These are phyloP conservation scores for Pollicipes pollicipes DNA, from an alignment of 1,140 invertebrate genomes.

Conservation along the genomic window DNA sequence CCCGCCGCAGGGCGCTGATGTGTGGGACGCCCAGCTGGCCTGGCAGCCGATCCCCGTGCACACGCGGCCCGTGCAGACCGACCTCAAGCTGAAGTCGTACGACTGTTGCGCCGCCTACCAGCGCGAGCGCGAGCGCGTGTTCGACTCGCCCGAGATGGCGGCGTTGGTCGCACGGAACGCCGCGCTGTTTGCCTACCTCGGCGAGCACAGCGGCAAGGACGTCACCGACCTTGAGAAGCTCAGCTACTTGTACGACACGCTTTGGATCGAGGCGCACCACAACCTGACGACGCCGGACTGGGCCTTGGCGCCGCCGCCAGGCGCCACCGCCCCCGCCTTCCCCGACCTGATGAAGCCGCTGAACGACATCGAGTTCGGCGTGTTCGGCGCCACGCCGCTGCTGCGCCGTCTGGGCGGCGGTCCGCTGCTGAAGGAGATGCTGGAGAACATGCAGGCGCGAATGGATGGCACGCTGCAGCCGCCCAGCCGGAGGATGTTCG, in stretches of 20 bases:
- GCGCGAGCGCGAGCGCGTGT: neutral
- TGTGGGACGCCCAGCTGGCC: conserved; percentile 19
- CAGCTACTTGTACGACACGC: conserved; percentile 11
- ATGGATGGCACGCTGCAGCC: no score
- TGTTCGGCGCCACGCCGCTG: no score
- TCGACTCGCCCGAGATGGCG: conserved; percentile 9
- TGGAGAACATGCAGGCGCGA: no score
- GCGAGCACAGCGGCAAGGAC: conserved; percentile 6
- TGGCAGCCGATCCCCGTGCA: conserved; percentile 15
- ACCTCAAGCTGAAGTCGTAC: conserved; percentile 7
- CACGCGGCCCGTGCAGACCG: conserved; percentile 16
- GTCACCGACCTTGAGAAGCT: conserved; percentile 5
- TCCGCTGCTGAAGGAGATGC: conserved; percentile 86
- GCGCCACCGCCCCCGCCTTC: no score
- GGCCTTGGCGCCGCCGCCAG: no score
- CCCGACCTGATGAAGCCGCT: no score
- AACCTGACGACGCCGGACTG: no score
- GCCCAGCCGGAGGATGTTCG: no score
- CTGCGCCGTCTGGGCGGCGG: conserved; percentile 40
- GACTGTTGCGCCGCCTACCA: conserved; percentile 7
- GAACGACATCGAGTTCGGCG: no score
- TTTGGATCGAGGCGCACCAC: conserved; percentile 7
- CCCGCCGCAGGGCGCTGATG: conserved; percentile 29
- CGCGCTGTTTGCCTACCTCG: conserved; percentile 8
- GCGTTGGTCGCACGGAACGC: conserved; percentile 8